Evolutionary conservation across 2,888 invertebrate genomes (phyloP), one percentile per base, ranked within the genome.

Genomic region (Tachina grossa): DNA sequence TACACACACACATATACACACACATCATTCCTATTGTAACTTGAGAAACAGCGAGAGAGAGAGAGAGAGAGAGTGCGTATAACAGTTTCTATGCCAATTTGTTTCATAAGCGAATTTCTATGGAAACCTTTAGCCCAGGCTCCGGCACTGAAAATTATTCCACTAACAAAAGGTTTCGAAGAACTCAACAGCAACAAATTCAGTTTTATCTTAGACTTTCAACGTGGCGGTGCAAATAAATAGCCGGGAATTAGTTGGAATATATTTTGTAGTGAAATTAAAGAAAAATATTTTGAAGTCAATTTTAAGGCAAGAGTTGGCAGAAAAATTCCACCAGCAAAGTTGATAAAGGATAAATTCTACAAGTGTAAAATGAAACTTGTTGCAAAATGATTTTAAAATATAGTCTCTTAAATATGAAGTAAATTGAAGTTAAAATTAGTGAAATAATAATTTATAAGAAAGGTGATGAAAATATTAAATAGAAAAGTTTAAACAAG

Each of bases 121-220:
- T 31, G 16, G 4, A 4, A 43, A 74, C 55, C 13, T 19, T n/a
- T 49, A n/a, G 59, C 61, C 81, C 81, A 74, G 81, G 51, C 68
- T 78, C 51, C 51, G 76, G 47, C 65, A 74, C 6, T 13, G 0
- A 31, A 8, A 65, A 22, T 43, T 61, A 68, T 83, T 80, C 76
- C 85, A 80, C 76, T 85, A 76, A 79, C 79, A 83, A 68, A 72
- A 79, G 5, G 22, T 49, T 69, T n/a, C 49, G 49, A 45, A 72
- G 47, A 80, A 80, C 55, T 83, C 76, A 71, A 80, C 85, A 78
- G 72, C 83, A 85, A 83, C 83, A 83, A 81, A 83, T 83, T 85
- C 85, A 85, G 85, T 85, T 83, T 61, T 49, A 55, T 57, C n/a
- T 80, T 63, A 72, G 76, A 75, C 79, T 76, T 79, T 76, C 76